phyloP scores from a whole-genome alignment of 2,888 invertebrate genomes.

The Parasteatoda lunata region DNA sequence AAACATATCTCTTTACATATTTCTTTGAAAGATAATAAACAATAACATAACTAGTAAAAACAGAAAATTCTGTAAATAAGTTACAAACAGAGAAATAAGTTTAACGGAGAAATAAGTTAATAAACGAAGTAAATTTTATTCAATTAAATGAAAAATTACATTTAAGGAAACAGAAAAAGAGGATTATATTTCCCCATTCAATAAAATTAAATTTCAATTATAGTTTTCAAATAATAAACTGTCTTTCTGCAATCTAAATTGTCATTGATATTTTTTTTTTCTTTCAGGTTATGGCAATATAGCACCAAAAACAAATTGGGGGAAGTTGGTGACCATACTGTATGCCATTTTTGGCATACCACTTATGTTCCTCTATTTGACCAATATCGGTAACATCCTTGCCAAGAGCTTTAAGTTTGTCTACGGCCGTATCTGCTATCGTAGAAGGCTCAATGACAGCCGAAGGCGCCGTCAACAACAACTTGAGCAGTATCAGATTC shows the following conservation, averaged over 20 bases:
- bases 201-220: too few species aligned
- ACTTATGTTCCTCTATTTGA: conserved; percentile 88
- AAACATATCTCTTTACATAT: too few species aligned
- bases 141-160: too few species aligned
- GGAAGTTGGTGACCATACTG: conserved; percentile 74
- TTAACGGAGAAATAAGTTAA: too few species aligned
- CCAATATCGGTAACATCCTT: conserved; percentile 88
- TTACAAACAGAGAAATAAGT: too few species aligned
- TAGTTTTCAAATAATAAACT: too few species aligned
- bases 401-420: conserved; percentile 70
- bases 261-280: not conserved
- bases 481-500: conserved; percentile 70
- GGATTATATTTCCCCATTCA: too few species aligned
- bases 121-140: too few species aligned
- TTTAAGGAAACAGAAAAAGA: too few species aligned
- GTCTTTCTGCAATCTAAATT: not conserved
- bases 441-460: conserved; percentile 78
- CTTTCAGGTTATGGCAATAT: conserved; percentile 70
- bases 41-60: too few species aligned
- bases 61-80: too few species aligned
- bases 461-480: conserved; percentile 37
- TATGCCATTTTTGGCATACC: conserved; percentile 92
- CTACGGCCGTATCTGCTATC: conserved; percentile 69
- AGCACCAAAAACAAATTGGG: conserved; percentile 70
- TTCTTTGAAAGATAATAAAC: too few species aligned